Percentiles rank a stretch among this genome's conserved stretches.
Conservation (phyloP, 2,113 vertebrate genomes). For the Tragelaphus buxtoni region DNA sequence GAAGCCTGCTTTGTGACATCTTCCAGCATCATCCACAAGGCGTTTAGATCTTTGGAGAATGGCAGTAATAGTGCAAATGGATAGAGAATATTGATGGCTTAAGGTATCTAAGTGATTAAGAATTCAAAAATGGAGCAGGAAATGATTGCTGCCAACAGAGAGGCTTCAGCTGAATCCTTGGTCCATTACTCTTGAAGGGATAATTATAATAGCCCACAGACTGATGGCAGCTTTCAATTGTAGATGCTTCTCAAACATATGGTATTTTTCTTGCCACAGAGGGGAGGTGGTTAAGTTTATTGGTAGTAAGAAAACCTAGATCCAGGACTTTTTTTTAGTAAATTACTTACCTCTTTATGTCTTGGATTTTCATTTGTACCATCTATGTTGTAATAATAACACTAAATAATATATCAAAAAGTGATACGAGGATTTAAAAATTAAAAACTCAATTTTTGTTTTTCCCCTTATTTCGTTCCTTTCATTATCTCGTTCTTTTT, state of each 20-base stretch:
- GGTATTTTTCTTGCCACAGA: not conserved
- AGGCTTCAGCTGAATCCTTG: not conserved
- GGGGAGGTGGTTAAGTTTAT: not conserved
- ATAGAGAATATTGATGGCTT: constrained; percentile 26
- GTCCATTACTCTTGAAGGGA: constrained; percentile 28
- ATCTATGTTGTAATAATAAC: not conserved
- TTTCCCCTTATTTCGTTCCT: not conserved
- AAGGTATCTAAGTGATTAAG: constrained; percentile 54
- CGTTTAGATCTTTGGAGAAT: constrained; percentile 22
- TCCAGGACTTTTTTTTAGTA: constrained; percentile 6
- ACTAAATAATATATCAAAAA: not conserved
- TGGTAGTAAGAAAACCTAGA: not conserved
- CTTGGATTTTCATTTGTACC: not conserved
- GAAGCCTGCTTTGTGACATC: not conserved
- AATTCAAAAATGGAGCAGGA: constrained; percentile 56
- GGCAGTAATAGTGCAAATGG: constrained; percentile 30
- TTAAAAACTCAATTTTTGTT: not conserved
- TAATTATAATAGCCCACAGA: constrained; percentile 12
- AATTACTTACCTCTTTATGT: not conserved
- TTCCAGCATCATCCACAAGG: not conserved
- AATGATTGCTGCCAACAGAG: constrained; percentile 1
- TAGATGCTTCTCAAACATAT: not conserved
- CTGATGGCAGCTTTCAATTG: not conserved
- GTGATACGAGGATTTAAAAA: not conserved
- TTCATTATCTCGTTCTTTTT: not conserved